phyloP scores from a whole-genome alignment of 2,113 vertebrate species.

The Gila orcuttii region DNA sequence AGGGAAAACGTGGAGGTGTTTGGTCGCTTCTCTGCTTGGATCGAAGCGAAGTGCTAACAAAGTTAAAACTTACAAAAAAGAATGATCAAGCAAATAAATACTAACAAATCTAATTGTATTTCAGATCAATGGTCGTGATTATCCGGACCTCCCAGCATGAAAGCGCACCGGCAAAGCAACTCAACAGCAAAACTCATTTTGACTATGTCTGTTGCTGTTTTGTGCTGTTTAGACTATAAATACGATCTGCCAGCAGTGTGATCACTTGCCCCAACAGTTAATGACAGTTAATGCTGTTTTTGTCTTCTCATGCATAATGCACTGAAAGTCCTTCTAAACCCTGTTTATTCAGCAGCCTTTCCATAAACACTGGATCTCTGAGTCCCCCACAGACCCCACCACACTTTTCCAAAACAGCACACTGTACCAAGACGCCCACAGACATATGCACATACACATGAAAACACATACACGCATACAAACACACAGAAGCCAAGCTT shows the following conservation, averaged over 20 bases:
- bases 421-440: slow-evolving; percentile 23
- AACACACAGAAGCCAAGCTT: slow-evolving; percentile 26
- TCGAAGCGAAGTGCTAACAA: too few relatives aligned
- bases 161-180: slow-evolving; percentile 35
- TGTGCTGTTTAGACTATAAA: slow-evolving; percentile 49
- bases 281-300: slow-evolving; percentile 54
- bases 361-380: slow-evolving; percentile 56
- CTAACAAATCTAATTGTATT: slow-evolving; percentile 5
- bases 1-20: too few relatives aligned
- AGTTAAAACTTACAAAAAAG: not conserved
- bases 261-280: slow-evolving; percentile 50
- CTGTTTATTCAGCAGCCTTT: slow-evolving; percentile 59
- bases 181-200: slow-evolving; percentile 43
- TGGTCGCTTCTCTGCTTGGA: too few relatives aligned
- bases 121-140: slow-evolving; percentile 52
- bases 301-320: slow-evolving; percentile 46
- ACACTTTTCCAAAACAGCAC: slow-evolving; percentile 50
- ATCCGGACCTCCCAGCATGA: slow-evolving; percentile 50
- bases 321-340: slow-evolving; percentile 52
- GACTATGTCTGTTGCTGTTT: slow-evolving; percentile 43
- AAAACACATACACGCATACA: slow-evolving; percentile 19
- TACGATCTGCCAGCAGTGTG: slow-evolving; percentile 47
- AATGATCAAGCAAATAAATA: slow-evolving; percentile 9
- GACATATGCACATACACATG: slow-evolving; percentile 38
- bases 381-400: slow-evolving; percentile 44